These are phyloP conservation scores for Nephrotoma flavescens DNA, from an alignment of 2,888 invertebrate genomes.

Conservation along the genomic window DNA sequence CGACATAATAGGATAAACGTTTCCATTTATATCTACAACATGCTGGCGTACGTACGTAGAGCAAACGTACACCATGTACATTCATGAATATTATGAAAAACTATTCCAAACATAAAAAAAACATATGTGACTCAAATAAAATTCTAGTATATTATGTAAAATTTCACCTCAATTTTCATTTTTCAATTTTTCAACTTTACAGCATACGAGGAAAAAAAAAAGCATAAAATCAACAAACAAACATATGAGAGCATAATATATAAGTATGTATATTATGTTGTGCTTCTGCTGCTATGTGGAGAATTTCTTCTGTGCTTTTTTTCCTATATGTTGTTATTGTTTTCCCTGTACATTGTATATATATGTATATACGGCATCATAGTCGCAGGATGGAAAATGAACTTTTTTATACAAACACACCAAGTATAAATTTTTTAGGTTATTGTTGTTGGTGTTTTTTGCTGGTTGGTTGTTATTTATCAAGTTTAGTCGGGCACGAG, in stretches of 20 bases:
- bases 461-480: neutral
- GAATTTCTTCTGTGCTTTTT: neutral
- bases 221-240: neutral
- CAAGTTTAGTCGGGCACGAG: neutral
- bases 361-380: neutral
- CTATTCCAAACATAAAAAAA: neutral
- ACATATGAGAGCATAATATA: neutral
- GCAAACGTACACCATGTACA: neutral
- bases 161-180: neutral
- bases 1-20: neutral
- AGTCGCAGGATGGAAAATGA: neutral
- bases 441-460: neutral
- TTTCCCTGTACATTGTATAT: neutral
- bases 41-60: neutral
- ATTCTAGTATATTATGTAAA: neutral
- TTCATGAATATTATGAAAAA: neutral
- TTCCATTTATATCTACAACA: neutral
- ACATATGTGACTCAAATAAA: neutral
- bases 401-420: neutral
- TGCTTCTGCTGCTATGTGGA: neutral
- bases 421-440: neutral
- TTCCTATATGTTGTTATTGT: neutral
- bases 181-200: neutral
- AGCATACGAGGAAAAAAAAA: neutral
- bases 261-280: neutral